Percentiles rank a stretch among this genome's conserved stretches.
Evolutionary conservation across 2,797 vertebrate species (phyloP).

Genomic region (Cyprinella venusta): DNA sequence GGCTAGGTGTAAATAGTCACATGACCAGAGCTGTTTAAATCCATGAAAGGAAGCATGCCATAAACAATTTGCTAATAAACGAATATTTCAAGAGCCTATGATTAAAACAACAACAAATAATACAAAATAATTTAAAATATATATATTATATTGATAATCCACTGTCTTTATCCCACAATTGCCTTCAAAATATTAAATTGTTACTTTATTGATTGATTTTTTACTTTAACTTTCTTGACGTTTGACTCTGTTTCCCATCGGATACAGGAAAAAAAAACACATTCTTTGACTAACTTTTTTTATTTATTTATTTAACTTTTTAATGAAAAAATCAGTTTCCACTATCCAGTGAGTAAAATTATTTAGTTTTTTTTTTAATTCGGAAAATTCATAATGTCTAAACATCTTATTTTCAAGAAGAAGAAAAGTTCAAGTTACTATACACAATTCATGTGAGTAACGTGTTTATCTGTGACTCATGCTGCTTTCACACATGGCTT

Average conservation of each 20-base stretch:
- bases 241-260: neutral
- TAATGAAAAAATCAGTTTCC: neutral
- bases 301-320: too few relatives aligned
- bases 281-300: neutral
- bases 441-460: constrained; percentile 11
- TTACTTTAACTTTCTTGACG: neutral
- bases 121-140: too few relatives aligned
- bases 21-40: neutral
- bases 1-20: neutral
- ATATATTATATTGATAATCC: too few relatives aligned
- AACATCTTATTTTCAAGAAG: constrained; percentile 1
- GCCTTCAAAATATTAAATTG: too few relatives aligned
- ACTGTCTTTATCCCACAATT: neutral
- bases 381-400: too few relatives aligned
- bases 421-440: constrained; percentile 15
- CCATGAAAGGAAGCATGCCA: neutral
- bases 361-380: neutral
- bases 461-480: constrained; percentile 35
- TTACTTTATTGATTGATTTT: neutral
- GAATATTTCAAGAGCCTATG: too few relatives aligned
- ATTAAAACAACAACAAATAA: too few relatives aligned
- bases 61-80: neutral
- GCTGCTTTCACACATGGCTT: neutral
- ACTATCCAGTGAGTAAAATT: neutral
- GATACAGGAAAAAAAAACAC: too few relatives aligned